These are phyloP conservation scores for Heliornis fulica DNA, from an alignment of 2,113 vertebrate species.

Conservation along the genomic window DNA sequence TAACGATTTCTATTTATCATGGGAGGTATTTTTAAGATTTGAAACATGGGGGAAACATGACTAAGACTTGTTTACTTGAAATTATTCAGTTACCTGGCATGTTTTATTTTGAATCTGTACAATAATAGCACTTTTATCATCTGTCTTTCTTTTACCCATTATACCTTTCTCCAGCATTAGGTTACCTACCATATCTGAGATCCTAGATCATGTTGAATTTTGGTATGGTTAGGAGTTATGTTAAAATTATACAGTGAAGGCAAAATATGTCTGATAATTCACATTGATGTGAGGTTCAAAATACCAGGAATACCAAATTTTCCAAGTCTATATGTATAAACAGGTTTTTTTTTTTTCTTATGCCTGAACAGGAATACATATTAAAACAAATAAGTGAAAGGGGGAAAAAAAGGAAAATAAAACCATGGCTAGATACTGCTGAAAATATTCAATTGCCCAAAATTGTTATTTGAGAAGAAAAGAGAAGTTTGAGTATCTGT, in stretches of 20 bases:
- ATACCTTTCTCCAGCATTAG: background rate
- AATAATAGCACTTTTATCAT: background rate
- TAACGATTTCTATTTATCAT: background rate
- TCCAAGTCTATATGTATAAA: background rate
- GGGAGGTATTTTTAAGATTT: background rate
- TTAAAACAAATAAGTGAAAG: background rate
- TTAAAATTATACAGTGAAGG: background rate
- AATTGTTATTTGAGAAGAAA: background rate
- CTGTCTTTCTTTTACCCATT: background rate
- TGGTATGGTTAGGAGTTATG: background rate
- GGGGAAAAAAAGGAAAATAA: background rate
- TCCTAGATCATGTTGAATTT: background rate
- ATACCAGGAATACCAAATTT: background rate
- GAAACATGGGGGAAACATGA: background rate
- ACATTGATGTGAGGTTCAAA: background rate
- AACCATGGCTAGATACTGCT: background rate
- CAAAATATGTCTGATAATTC: background rate
- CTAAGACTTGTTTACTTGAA: background rate
- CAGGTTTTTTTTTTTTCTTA: background rate
- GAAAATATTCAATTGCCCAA: background rate
- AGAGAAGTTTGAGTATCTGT: background rate
- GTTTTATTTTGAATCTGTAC: background rate
- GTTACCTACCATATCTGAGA: background rate
- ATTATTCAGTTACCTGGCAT: background rate
- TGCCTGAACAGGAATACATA: background rate